Evolutionary conservation across 2,113 vertebrate genomes (phyloP).

Genomic region (Mus musculus): GRCm39 chr2:102678001-102678500

Average conservation of each 20-base stretch:
- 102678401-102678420: not conserved
- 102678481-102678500: not conserved
- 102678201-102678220: constrained; percentile 20
- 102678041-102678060: not conserved
- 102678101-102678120: not conserved
- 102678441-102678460: not conserved
- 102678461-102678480: not conserved
- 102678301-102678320: not conserved
- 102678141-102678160: too few relatives aligned
- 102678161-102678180: too few relatives aligned
- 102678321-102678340: not conserved
- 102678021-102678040: not conserved
- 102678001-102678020: not conserved
- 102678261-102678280: constrained; percentile 31
- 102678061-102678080: not conserved
- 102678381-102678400: not conserved
- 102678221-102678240: constrained; percentile 17
- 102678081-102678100: constrained; percentile 18
- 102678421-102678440: not conserved
- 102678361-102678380: not conserved
- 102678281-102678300: not conserved
- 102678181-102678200: not conserved
- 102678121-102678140: too few relatives aligned
- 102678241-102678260: not conserved
- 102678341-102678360: not conserved